phyloP scores from a whole-genome alignment of 2,888 invertebrate genomes.

The Cantharis flavilabris region DNA sequence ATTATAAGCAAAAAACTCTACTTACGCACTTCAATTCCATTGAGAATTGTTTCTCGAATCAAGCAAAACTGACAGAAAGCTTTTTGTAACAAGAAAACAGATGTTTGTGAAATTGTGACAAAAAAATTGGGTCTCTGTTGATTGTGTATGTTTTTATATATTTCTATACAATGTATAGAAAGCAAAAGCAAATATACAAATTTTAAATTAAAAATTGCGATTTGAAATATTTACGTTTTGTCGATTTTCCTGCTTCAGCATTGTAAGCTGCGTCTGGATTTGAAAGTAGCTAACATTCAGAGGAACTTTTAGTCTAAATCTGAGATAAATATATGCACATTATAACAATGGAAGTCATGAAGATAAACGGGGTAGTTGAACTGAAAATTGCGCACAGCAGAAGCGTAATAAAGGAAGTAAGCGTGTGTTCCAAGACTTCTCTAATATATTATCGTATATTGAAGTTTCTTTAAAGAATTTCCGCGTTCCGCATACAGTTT shows the following conservation, averaged over 20 bases:
- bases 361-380: slow-evolving; percentile 16
- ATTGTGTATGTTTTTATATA: background rate
- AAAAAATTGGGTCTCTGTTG: background rate
- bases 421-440: slow-evolving; percentile 1
- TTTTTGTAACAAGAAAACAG: background rate
- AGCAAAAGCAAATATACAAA: background rate
- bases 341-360: slow-evolving; percentile 8
- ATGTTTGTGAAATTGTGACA: background rate
- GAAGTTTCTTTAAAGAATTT: background rate
- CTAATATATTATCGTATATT: slow-evolving; percentile 3
- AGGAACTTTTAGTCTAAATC: background rate
- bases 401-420: slow-evolving; percentile 7
- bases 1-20: background rate
- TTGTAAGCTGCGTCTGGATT: background rate
- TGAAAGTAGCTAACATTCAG: background rate
- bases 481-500: background rate
- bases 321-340: slow-evolving; percentile 13
- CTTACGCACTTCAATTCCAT: background rate
- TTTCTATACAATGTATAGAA: background rate
- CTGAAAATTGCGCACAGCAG: slow-evolving; percentile 11
- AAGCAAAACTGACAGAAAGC: background rate
- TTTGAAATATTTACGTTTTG: background rate
- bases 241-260: background rate
- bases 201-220: background rate
- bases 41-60: background rate